Percentiles rank a stretch among this genome's conserved stretches.
phyloP scores from a whole-genome alignment of 1,140 invertebrate genomes.

The Hydropsyche tenuis region DNA sequence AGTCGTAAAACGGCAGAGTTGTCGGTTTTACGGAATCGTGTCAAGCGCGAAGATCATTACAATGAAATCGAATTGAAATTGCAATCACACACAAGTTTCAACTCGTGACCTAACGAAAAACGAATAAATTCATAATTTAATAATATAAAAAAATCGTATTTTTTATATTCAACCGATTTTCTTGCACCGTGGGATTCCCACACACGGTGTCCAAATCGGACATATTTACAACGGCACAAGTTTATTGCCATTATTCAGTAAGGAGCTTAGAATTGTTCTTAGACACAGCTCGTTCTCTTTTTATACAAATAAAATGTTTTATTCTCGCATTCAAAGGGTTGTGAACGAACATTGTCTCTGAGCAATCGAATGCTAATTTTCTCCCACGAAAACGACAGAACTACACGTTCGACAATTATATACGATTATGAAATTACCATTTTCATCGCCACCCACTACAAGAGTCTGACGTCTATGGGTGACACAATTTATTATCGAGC shows the following conservation, averaged over 20 bases:
- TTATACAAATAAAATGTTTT: neutral
- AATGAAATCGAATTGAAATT: conserved; percentile 10
- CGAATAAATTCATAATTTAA: conserved; percentile 1
- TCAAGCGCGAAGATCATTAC: neutral
- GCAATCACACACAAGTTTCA: neutral
- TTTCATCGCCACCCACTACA: conserved; percentile 10
- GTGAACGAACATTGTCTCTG: neutral
- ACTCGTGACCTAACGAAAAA: neutral
- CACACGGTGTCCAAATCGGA: conserved; percentile 20
- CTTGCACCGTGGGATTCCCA: conserved; percentile 24
- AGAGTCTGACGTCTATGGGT: neutral
- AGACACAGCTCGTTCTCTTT: neutral
- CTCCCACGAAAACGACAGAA: conserved; percentile 30
- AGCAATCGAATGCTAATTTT: conserved; percentile 31
- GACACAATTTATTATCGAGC: neutral
- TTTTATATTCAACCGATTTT: neutral
- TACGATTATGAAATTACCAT: conserved; percentile 36
- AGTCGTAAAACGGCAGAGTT: neutral
- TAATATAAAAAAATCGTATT: neutral
- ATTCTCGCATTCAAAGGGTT: neutral
- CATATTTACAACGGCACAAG: conserved; percentile 21
- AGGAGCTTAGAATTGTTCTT: conserved; percentile 17
- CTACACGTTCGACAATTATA: conserved; percentile 30
- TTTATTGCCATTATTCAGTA: conserved; percentile 21
- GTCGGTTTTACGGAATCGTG: neutral